Percentiles rank a stretch among this genome's conserved stretches.
Conservation (phyloP, 2,888 invertebrate species). For the Hyles lineata region DNA sequence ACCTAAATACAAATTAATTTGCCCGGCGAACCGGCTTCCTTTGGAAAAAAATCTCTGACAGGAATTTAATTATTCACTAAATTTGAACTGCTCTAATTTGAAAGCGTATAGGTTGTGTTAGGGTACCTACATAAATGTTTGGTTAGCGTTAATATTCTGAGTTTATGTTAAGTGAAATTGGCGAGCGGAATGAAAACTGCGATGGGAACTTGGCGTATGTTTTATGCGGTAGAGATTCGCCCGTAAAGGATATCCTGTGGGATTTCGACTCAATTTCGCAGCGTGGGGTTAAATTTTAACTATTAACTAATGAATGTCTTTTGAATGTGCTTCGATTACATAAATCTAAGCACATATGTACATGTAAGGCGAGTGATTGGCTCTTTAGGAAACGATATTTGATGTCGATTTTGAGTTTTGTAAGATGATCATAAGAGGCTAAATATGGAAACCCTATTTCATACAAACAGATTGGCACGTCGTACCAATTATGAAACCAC, state of each 20-base stretch:
- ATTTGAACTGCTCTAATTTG: constrained; percentile 43
- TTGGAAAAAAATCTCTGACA: constrained; percentile 16
- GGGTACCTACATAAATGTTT: constrained; percentile 47
- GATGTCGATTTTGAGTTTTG: too few relatives aligned
- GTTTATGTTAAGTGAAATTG: constrained; percentile 38
- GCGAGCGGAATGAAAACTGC: constrained; percentile 33
- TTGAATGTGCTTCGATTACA: background rate
- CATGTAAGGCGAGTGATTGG: too few relatives aligned
- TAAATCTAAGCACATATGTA: too few relatives aligned
- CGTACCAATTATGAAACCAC: too few relatives aligned
- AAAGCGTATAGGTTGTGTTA: constrained; percentile 35
- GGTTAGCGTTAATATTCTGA: constrained; percentile 51
- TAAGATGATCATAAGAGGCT: too few relatives aligned
- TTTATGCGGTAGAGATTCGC: background rate
- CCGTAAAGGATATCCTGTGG: constrained; percentile 5
- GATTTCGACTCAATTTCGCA: constrained; percentile 8
- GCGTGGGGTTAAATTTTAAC: background rate
- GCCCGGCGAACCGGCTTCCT: constrained; percentile 6
- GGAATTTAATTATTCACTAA: constrained; percentile 41
- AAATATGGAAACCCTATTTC: too few relatives aligned
- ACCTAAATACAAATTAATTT: constrained; percentile 25
- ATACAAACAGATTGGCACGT: too few relatives aligned
- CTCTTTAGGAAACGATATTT: too few relatives aligned
- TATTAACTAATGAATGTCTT: background rate
- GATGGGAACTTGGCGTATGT: constrained; percentile 20